These are phyloP conservation scores for Rhinophrynus dorsalis DNA, from an alignment of 2,797 vertebrate genomes.

Conservation along the genomic window DNA sequence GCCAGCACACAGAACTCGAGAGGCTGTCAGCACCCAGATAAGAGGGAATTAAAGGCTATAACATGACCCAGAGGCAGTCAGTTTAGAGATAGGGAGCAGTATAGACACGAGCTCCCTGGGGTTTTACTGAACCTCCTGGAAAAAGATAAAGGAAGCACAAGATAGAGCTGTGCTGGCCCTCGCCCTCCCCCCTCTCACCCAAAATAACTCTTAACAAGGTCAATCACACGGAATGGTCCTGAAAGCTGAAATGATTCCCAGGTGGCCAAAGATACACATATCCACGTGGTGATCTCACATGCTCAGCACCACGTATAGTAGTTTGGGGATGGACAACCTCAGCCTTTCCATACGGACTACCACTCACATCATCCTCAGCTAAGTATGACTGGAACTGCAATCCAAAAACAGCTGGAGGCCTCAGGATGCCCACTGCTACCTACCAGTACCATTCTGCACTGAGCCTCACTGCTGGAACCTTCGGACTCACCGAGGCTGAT, in stretches of 20 bases:
- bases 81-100: background rate
- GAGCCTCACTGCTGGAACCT: too few species aligned
- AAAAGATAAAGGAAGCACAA: background rate
- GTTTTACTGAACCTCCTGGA: background rate
- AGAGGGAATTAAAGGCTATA: background rate
- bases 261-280: background rate
- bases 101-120: background rate
- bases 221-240: background rate
- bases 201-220: background rate
- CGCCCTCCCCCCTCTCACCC: too few species aligned
- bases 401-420: too few species aligned
- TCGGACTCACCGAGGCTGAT: too few species aligned
- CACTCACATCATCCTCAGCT: too few species aligned
- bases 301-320: too few species aligned
- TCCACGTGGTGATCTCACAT: background rate
- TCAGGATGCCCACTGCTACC: too few species aligned
- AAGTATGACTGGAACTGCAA: too few species aligned
- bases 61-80: conserved; percentile 3
- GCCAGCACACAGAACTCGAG: background rate
- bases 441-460: too few species aligned
- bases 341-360: too few species aligned
- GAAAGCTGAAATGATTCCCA: background rate
- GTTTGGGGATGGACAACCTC: too few species aligned
- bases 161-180: too few species aligned
- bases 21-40: conserved; percentile 31